Percentiles rank a stretch among this genome's conserved stretches.
These are phyloP conservation scores for Capreolus pygargus DNA, from an alignment of 2,113 vertebrate species.

Conservation along the genomic window DNA sequence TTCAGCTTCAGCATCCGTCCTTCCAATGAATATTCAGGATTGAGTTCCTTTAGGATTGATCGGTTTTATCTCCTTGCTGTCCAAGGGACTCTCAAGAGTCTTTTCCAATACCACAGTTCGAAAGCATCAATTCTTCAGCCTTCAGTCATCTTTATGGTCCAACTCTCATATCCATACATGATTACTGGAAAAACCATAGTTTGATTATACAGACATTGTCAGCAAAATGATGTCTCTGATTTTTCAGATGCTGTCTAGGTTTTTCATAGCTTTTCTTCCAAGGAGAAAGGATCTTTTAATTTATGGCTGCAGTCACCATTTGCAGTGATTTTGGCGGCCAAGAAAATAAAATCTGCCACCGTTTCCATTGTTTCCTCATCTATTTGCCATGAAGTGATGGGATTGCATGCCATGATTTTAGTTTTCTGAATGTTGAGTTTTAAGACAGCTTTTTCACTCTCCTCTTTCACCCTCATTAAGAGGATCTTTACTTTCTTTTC, in stretches of 20 bases:
- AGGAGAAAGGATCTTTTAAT: background rate
- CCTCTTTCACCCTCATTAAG: background rate
- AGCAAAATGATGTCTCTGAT: background rate
- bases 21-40: background rate
- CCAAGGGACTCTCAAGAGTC: background rate
- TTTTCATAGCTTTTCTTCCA: background rate
- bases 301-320: background rate
- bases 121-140: background rate
- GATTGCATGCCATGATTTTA: background rate
- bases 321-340: background rate
- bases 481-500: background rate
- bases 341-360: background rate
- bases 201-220: background rate
- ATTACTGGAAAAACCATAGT: background rate
- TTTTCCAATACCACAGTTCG: background rate
- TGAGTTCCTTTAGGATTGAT: background rate
- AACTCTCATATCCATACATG: background rate
- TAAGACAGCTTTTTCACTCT: background rate
- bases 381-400: background rate
- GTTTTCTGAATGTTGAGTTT: background rate
- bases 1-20: background rate
- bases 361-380: background rate
- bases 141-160: background rate
- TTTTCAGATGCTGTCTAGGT: background rate
- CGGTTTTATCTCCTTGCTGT: background rate